These are phyloP conservation scores for Hystrix brachyura DNA, from an alignment of 2,113 vertebrate genomes.

Conservation along the genomic window DNA sequence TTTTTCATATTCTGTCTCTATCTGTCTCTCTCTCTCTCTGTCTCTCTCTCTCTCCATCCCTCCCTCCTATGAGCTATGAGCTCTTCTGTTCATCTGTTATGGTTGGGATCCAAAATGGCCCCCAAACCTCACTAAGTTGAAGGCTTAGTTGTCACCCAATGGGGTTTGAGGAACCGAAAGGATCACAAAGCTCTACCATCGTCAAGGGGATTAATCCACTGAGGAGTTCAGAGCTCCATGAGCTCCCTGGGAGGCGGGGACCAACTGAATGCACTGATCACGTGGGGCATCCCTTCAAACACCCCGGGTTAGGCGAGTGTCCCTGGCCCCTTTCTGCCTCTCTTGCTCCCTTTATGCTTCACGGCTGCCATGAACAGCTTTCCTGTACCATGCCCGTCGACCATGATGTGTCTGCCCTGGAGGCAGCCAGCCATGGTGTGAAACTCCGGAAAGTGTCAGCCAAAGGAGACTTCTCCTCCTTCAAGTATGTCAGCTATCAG, in stretches of 20 bases:
- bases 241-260: neutral
- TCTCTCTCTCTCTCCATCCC: neutral
- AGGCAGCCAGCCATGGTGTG: neutral
- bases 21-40: neutral
- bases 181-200: neutral
- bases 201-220: neutral
- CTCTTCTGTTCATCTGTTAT: neutral
- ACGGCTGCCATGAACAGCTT: neutral
- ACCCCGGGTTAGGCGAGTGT: too few species aligned
- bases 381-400: neutral
- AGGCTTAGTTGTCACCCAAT: neutral
- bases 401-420: neutral
- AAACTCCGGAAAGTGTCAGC: neutral
- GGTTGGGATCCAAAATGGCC: neutral
- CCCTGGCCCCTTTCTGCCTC: neutral
- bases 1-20: neutral
- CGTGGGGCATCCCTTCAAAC: neutral
- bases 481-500: neutral
- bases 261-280: neutral
- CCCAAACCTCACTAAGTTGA: neutral
- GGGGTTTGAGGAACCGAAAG: neutral
- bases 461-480: neutral
- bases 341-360: neutral
- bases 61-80: neutral
- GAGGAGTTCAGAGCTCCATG: neutral